Conservation (phyloP, 2,888 invertebrate species). For the Arctia plantaginis region DNA sequence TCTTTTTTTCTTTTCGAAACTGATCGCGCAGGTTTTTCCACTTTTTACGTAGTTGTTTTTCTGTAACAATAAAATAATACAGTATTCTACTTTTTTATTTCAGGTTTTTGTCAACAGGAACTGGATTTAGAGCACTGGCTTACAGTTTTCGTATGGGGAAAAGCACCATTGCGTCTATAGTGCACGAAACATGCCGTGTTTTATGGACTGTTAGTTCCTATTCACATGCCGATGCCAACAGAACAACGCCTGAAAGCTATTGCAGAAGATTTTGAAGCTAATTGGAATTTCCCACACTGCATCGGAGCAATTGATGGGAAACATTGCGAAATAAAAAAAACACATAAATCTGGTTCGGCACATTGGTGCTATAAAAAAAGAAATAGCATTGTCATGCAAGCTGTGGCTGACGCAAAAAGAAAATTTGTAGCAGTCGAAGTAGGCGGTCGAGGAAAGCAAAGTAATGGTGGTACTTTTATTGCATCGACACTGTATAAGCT, state of each 20-base stretch:
- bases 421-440: slow-evolving; percentile 39
- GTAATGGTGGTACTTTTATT: slow-evolving; percentile 42
- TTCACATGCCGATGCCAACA: slow-evolving; percentile 27
- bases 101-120: slow-evolving; percentile 45
- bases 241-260: not conserved
- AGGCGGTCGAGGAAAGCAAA: slow-evolving; percentile 42
- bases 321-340: too few relatives aligned
- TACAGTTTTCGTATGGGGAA: slow-evolving; percentile 42
- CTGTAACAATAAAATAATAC: slow-evolving; percentile 40
- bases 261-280: slow-evolving; percentile 2
- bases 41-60: slow-evolving; percentile 43
- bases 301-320: not conserved
- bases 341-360: not conserved
- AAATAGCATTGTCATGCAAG: slow-evolving; percentile 2
- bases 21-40: slow-evolving; percentile 43
- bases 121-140: slow-evolving; percentile 34
- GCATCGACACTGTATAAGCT: slow-evolving; percentile 24
- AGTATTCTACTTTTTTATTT: slow-evolving; percentile 29
- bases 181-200: slow-evolving; percentile 38
- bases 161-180: slow-evolving; percentile 38
- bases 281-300: not conserved
- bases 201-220: slow-evolving; percentile 37
- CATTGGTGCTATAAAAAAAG: not conserved
- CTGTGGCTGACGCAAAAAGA: slow-evolving; percentile 15
- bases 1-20: slow-evolving; percentile 41